These are phyloP conservation scores for Delphinapterus leucas DNA, from an alignment of 2,113 vertebrate genomes.

Conservation along the genomic window DNA sequence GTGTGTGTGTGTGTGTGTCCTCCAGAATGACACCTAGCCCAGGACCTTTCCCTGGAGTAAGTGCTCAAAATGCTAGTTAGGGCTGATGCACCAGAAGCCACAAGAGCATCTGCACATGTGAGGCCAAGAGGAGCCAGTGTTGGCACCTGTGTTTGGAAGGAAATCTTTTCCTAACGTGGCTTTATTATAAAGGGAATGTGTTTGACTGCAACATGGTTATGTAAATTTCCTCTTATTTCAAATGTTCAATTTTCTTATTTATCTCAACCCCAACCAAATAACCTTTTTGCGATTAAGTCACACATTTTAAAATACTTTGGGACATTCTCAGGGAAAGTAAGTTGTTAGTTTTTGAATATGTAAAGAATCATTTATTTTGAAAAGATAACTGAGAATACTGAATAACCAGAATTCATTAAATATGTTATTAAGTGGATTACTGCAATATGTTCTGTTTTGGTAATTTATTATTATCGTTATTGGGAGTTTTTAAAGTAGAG, in stretches of 20 bases:
- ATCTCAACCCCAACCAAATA: background rate
- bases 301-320: slow-evolving; percentile 15
- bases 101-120: background rate
- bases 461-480: slow-evolving; percentile 16
- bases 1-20: background rate
- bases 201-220: background rate
- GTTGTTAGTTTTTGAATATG: slow-evolving; percentile 22
- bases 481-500: slow-evolving; percentile 72
- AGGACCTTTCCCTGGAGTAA: background rate
- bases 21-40: background rate
- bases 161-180: background rate
- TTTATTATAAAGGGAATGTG: background rate
- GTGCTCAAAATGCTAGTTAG: background rate
- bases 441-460: background rate
- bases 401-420: slow-evolving; percentile 38
- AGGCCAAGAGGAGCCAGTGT: background rate
- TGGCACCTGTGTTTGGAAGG: background rate
- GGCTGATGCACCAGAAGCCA: background rate
- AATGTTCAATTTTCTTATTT: slow-evolving; percentile 16
- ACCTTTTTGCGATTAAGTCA: slow-evolving; percentile 24
- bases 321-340: slow-evolving; percentile 28
- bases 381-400: slow-evolving; percentile 11
- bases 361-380: slow-evolving; percentile 37
- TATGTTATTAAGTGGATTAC: slow-evolving; percentile 35
- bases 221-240: slow-evolving; percentile 33